Percentiles rank a stretch among this genome's conserved stretches.
Evolutionary conservation across 2,113 vertebrate genomes (phyloP).

Genomic region (Nesoenas mayeri): DNA sequence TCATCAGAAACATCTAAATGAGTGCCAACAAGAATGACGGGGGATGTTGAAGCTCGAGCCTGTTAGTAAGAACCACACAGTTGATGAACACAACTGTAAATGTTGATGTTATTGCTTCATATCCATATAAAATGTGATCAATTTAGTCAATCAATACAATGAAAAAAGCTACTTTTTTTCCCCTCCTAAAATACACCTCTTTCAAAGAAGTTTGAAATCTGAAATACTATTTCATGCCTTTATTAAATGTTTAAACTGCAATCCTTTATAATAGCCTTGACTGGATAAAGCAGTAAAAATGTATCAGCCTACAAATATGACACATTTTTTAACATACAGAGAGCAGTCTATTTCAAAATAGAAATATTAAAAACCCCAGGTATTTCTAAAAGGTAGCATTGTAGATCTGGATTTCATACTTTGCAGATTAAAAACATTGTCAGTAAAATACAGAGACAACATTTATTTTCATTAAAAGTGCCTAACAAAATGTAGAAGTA

Average conservation of each 20-base stretch:
- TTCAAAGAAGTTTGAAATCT: neutral
- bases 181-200: neutral
- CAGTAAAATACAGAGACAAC: neutral
- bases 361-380: neutral
- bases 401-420: neutral
- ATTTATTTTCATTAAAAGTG: neutral
- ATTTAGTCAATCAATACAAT: neutral
- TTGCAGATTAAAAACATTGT: neutral
- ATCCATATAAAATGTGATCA: neutral
- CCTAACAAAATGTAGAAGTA: neutral
- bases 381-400: neutral
- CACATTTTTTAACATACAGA: neutral
- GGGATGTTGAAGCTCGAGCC: conserved; percentile 89
- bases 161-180: neutral
- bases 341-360: neutral
- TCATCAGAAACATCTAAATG: conserved; percentile 88
- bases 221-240: neutral
- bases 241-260: neutral
- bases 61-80: conserved; percentile 41
- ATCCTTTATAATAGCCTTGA: neutral
- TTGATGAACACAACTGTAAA: neutral
- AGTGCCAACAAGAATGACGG: conserved; percentile 94
- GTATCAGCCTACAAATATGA: neutral
- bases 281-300: neutral
- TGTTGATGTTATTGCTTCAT: neutral